phyloP scores from a whole-genome alignment of 2,113 vertebrate genomes.

The Sylvietta virens region DNA sequence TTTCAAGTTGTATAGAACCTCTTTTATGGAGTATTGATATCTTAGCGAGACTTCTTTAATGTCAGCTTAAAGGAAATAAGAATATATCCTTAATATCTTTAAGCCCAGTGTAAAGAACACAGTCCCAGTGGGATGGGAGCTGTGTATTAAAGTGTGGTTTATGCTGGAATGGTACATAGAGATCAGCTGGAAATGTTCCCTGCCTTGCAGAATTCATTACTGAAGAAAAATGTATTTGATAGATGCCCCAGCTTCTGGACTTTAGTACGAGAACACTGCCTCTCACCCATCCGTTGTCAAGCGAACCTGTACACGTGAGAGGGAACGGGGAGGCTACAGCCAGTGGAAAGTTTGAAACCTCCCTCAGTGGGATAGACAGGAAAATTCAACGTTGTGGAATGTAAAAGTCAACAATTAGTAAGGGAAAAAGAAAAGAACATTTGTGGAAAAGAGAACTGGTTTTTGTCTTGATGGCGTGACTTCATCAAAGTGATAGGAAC shows the following conservation, averaged over 20 bases:
- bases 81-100: neutral
- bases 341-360: neutral
- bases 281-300: neutral
- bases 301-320: neutral
- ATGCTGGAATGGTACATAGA: neutral
- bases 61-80: neutral
- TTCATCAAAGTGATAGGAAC: neutral
- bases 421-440: neutral
- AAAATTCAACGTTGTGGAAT: neutral
- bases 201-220: neutral
- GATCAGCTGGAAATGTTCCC: neutral
- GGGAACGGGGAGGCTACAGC: rapidly evolving
- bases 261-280: neutral
- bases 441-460: neutral
- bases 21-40: neutral
- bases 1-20: neutral
- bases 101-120: neutral
- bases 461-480: neutral
- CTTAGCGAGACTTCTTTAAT: neutral
- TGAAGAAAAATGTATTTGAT: neutral
- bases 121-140: neutral
- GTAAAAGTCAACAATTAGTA: neutral
- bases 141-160: neutral
- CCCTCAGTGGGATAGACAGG: neutral
- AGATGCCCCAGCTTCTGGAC: neutral